These are phyloP conservation scores for Azorinus chamasolen DNA, from an alignment of 2,888 invertebrate genomes.

Conservation along the genomic window DNA sequence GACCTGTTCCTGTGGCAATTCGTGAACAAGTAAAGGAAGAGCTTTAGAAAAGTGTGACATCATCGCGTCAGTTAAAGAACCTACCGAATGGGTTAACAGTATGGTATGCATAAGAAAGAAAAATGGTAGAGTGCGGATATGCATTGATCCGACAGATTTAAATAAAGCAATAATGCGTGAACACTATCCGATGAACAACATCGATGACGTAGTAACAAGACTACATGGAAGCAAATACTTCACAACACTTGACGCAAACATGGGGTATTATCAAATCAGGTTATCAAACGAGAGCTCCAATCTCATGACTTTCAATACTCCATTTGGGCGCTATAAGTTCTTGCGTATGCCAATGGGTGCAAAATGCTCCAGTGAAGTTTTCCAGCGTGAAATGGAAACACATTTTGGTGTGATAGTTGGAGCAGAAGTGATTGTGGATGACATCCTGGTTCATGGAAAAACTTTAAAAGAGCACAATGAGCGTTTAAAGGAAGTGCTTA, in stretches of 20 bases:
- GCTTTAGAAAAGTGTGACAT: slow-evolving; percentile 22
- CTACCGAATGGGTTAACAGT: slow-evolving; percentile 41
- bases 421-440: slow-evolving; percentile 13
- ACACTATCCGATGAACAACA: slow-evolving; percentile 30
- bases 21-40: slow-evolving; percentile 34
- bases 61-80: slow-evolving; percentile 6
- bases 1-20: slow-evolving; percentile 31
- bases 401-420: slow-evolving; percentile 11
- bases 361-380: slow-evolving; percentile 47
- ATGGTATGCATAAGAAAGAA: slow-evolving; percentile 34
- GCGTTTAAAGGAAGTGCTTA: slow-evolving; percentile 27
- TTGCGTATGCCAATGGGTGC: slow-evolving; percentile 52
- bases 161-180: slow-evolving; percentile 13
- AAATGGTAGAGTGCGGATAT: slow-evolving; percentile 19
- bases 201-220: slow-evolving; percentile 21
- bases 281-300: slow-evolving; percentile 43
- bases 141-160: slow-evolving; percentile 24
- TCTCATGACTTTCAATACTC: slow-evolving; percentile 55
- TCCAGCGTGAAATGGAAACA: slow-evolving; percentile 23
- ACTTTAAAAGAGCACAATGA: slow-evolving; percentile 46
- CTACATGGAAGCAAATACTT: slow-evolving; percentile 45
- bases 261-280: slow-evolving; percentile 62
- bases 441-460: too few species aligned
- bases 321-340: slow-evolving; percentile 55
- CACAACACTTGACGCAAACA: slow-evolving; percentile 60